phyloP scores from a whole-genome alignment of 2,888 invertebrate genomes.

The Scaptomyza polygonia region DNA sequence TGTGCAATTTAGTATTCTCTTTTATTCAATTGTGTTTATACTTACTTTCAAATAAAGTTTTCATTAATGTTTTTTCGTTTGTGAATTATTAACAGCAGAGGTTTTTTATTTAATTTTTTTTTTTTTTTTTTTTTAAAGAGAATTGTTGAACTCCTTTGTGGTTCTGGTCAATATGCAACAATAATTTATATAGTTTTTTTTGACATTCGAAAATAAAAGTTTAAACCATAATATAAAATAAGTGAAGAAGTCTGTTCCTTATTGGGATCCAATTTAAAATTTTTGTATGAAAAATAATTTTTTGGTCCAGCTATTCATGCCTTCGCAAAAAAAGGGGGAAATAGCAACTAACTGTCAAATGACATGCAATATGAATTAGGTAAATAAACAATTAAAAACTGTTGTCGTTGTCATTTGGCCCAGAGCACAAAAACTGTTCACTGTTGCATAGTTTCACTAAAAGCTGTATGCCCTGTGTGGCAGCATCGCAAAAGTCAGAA shows the following conservation, averaged over 20 bases:
- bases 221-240: no score
- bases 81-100: not conserved
- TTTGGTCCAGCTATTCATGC: not conserved
- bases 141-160: not conserved
- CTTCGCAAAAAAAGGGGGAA: not conserved
- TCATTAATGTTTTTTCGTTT: conserved; percentile 5
- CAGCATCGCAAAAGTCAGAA: not conserved
- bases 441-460: conserved; percentile 12
- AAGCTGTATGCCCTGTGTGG: not conserved
- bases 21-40: conserved; percentile 14
- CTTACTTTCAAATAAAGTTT: conserved; percentile 31
- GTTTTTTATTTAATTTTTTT: not conserved
- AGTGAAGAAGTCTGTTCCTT: no score
- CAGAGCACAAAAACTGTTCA: conserved; percentile 15
- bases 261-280: no score
- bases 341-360: conserved; percentile 7
- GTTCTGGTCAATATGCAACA: not conserved
- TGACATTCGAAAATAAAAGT: no score
- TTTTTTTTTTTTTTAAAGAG: not conserved
- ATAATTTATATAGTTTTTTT: not conserved
- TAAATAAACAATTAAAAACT: conserved; percentile 27
- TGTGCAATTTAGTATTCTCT: conserved; percentile 28
- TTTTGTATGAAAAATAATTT: not conserved
- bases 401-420: conserved; percentile 3
- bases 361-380: conserved; percentile 28